Evolutionary conservation across 2,113 vertebrate species (phyloP), one percentile per base, ranked within the genome.

Genomic region (Pongo abelii): DNA sequence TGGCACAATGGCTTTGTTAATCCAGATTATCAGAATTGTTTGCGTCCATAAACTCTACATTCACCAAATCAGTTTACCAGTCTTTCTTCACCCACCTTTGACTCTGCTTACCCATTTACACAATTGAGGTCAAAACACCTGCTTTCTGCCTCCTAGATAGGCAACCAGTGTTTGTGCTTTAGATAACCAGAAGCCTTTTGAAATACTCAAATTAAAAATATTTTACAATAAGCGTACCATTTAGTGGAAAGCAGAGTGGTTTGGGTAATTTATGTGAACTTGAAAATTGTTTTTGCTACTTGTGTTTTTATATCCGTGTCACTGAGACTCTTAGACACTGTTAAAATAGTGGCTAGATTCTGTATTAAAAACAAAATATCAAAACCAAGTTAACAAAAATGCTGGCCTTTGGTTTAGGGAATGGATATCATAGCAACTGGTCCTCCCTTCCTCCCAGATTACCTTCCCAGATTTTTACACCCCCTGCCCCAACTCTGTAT

Each of bases 401-500:
- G 5, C 30, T n/a, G 30, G 27, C 5, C 61, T 96, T 48, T 59
- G 50, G 8, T 30, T 69, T 55, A 43, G 74, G 17, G 67, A 64
- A 20, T 46, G 57, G 40, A 1, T 75, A 43, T 50, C 48, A 6
- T 32, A 5, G 50, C 6, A 32, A 17, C 55, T n/a, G 70, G 30
- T 43, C 30, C 8, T 85, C 22, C 46, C 11, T 81, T 81, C 72
- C 64, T 48, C 6, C 75, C 6, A 27, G 30, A 69, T 89, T 0
- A 1, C n/a, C 25, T 59, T 85, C 30, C 55, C n/a, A 69, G 94
- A 75, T 40, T 57, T 70, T 43, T 13, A 14, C 17, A 17, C 8
- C 1, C 0, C 2, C 4, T 8, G 1, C 57, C 7, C 22, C 81
- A 14, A 14, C 14, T 48, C 61, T 2, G 5, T n/a, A 59, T 43